These are phyloP conservation scores for Bugula neritina DNA, from an alignment of 2,888 invertebrate species.

Conservation along the genomic window DNA sequence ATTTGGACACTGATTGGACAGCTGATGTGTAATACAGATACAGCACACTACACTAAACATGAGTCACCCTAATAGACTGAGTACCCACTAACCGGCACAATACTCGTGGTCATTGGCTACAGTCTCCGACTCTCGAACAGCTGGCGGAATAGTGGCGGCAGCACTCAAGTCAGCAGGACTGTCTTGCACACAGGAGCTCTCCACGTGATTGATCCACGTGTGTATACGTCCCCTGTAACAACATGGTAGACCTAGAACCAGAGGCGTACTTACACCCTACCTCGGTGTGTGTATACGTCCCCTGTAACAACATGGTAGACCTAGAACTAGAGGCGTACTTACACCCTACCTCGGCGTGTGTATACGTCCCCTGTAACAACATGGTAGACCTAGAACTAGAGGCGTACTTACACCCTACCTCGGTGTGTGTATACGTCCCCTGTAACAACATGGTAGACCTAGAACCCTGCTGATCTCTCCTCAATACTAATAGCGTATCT, in stretches of 20 bases:
- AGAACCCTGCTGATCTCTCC: too few relatives aligned
- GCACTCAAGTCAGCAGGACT: background rate
- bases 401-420: too few relatives aligned
- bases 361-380: background rate
- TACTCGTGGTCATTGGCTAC: background rate
- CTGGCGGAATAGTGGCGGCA: background rate
- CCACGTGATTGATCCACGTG: slow-evolving; percentile 22
- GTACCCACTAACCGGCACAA: too few relatives aligned
- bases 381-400: too few relatives aligned
- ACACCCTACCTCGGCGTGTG: slow-evolving; percentile 8
- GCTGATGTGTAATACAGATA: too few relatives aligned
- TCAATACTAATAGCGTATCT: too few relatives aligned
- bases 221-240: slow-evolving; percentile 2
- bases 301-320: background rate
- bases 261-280: too few relatives aligned
- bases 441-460: background rate
- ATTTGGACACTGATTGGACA: too few relatives aligned
- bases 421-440: slow-evolving; percentile 13
- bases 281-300: slow-evolving; percentile 11
- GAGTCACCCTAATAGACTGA: too few relatives aligned
- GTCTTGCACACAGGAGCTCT: slow-evolving; percentile 12
- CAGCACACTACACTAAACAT: too few relatives aligned
- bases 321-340: too few relatives aligned
- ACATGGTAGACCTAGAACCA: too few relatives aligned
- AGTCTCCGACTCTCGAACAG: background rate